phyloP scores from a whole-genome alignment of 2,113 vertebrate genomes.

The Tetrax tetrax region DNA sequence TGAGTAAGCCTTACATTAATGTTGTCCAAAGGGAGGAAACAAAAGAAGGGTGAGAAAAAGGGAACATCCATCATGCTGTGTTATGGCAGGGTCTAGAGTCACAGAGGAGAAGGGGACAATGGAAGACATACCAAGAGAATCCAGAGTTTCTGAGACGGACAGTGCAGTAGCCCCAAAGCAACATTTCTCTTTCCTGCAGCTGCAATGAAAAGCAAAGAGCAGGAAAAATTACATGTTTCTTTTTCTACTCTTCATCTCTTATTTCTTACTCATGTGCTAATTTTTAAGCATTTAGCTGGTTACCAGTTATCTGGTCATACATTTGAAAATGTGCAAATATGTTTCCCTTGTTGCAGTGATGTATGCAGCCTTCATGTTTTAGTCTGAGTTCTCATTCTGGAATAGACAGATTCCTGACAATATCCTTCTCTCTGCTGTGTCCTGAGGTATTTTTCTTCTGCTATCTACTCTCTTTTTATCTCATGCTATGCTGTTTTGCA shows the following conservation, averaged over 20 bases:
- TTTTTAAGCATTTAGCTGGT: not conserved
- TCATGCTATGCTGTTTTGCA: not conserved
- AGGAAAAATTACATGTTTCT: not conserved
- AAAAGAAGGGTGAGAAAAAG: too few species aligned
- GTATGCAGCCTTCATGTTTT: not conserved
- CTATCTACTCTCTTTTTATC: not conserved
- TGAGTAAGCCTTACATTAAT: too few species aligned
- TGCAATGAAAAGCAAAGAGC: too few species aligned
- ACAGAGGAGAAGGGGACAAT: too few species aligned
- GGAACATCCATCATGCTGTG: too few species aligned
- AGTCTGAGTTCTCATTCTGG: not conserved
- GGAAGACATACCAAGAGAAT: too few species aligned
- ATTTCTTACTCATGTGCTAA: not conserved
- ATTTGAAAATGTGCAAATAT: not conserved
- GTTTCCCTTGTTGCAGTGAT: not conserved
- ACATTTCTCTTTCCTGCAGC: too few species aligned
- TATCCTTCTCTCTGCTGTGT: not conserved
- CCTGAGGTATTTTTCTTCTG: not conserved
- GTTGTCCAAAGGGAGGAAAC: too few species aligned
- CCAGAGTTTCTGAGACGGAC: too few species aligned
- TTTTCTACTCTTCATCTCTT: not conserved
- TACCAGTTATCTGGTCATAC: not conserved
- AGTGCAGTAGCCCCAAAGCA: too few species aligned
- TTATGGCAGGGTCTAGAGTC: too few species aligned
- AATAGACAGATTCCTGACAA: not conserved